phyloP scores from a whole-genome alignment of 2,888 invertebrate genomes.

The Scaptomyza parva region DNA sequence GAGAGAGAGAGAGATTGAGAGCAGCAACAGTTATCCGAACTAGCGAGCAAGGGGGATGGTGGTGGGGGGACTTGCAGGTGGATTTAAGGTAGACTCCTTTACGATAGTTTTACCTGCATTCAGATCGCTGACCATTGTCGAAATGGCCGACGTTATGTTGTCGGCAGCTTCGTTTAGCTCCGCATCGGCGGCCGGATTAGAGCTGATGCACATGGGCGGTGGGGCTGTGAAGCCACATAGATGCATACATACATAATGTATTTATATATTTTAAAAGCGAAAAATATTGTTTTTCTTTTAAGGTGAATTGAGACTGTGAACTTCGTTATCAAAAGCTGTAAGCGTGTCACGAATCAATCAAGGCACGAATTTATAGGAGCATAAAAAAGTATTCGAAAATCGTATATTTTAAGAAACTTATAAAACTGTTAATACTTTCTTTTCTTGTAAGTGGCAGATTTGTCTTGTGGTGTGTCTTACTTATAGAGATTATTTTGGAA shows the following conservation, averaged over 20 bases:
- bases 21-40: constrained; percentile 14
- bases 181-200: constrained; percentile 92
- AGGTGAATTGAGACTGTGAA: constrained; percentile 21
- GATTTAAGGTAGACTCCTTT: background rate
- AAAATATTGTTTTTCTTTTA: constrained; percentile 24
- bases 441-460: too few species aligned
- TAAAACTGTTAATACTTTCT: too few species aligned
- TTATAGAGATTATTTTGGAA: too few species aligned
- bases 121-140: constrained; percentile 97
- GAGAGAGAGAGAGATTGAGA: too few species aligned
- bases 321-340: constrained; percentile 10
- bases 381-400: too few species aligned
- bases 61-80: constrained; percentile 6
- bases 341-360: constrained; percentile 15
- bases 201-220: constrained; percentile 58
- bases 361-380: background rate
- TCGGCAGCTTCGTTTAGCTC: constrained; percentile 98
- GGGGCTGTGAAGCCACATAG: constrained; percentile 69
- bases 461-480: too few species aligned
- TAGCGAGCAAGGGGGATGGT: constrained; percentile 18
- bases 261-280: constrained; percentile 28
- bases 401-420: too few species aligned
- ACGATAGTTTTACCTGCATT: constrained; percentile 90
- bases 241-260: constrained; percentile 25
- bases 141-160: constrained; percentile 99